Conservation (phyloP, 2,113 vertebrate species). For the Apaloderma vittatum region DNA sequence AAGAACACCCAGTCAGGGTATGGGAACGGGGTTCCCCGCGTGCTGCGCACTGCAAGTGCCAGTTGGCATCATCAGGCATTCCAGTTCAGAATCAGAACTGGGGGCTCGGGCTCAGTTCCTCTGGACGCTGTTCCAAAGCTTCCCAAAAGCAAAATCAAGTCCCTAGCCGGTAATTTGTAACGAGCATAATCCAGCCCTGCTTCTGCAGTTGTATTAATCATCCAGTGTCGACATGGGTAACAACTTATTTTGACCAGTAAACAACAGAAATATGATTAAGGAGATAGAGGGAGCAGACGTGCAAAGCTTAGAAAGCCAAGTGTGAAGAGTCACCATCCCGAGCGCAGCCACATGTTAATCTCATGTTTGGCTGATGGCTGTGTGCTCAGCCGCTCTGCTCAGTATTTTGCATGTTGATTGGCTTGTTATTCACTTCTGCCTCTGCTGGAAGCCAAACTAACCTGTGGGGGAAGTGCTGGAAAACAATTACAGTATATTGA, state of each 20-base stretch:
- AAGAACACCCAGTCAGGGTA: neutral
- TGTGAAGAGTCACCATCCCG: neutral
- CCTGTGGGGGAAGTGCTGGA: slow-evolving; percentile 60
- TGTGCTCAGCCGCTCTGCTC: slow-evolving; percentile 32
- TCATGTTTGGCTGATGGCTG: neutral
- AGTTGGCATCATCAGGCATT: neutral
- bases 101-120: neutral
- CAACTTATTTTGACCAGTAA: neutral
- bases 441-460: slow-evolving; percentile 69
- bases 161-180: neutral
- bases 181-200: neutral
- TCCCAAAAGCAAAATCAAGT: neutral
- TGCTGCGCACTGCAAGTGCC: neutral
- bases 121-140: neutral
- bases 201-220: neutral
- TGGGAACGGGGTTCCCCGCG: neutral
- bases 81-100: fast-evolving
- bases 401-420: slow-evolving; percentile 67
- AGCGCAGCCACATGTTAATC: neutral
- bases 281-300: neutral
- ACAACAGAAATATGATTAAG: neutral
- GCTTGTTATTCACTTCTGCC: slow-evolving; percentile 72
- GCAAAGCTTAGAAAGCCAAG: neutral
- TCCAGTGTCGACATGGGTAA: neutral
- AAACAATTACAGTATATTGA: slow-evolving; percentile 61